These are phyloP conservation scores for Trichopria drosophilae DNA, from an alignment of 2,888 invertebrate genomes.

Conservation along the genomic window DNA sequence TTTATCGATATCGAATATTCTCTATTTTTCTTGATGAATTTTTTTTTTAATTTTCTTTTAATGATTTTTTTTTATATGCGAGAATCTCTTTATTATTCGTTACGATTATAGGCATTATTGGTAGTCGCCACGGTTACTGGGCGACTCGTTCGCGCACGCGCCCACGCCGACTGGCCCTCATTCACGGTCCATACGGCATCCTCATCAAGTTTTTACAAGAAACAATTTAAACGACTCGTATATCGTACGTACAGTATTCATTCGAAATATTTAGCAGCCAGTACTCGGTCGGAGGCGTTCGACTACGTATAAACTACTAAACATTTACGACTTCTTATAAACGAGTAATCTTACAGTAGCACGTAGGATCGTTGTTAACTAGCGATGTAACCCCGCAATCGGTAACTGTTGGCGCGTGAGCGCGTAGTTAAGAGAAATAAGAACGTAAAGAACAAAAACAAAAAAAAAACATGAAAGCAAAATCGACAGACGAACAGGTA, in stretches of 20 bases:
- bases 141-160: no score
- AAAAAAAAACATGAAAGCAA: constrained; percentile 33
- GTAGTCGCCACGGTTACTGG: no score
- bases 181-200: no score
- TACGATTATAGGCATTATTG: no score
- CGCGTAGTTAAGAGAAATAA: constrained; percentile 6
- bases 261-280: constrained; percentile 54
- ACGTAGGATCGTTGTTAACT: constrained; percentile 55
- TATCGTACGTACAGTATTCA: constrained; percentile 55
- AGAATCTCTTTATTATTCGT: no score
- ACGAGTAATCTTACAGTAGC: constrained; percentile 50
- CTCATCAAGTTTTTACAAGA: no score
- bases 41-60: no score
- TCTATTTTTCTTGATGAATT: no score
- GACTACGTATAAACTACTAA: constrained; percentile 52
- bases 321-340: constrained; percentile 49
- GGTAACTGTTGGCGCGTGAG: constrained; percentile 12
- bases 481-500: constrained; percentile 34
- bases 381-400: constrained; percentile 39
- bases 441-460: constrained; percentile 4
- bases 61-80: no score
- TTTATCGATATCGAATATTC: no score
- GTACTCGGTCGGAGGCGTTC: constrained; percentile 52
- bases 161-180: no score
- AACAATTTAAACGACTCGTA: no score